These are phyloP conservation scores for Rousettus madagascariensis DNA, from an alignment of 2,797 vertebrate genomes.

Conservation along the genomic window DNA sequence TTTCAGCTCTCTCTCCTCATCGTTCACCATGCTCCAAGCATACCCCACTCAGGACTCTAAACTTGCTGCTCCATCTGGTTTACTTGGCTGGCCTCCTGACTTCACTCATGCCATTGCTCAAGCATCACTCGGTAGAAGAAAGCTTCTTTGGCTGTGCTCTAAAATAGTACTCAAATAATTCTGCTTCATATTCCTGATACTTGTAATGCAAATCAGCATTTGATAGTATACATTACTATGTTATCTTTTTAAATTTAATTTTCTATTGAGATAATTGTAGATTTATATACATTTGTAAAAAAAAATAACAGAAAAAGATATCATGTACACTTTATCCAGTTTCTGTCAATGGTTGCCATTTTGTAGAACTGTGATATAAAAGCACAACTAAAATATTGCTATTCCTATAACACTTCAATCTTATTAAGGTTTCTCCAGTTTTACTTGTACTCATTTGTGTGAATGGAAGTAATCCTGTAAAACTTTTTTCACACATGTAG, in stretches of 20 bases:
- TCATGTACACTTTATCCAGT: neutral
- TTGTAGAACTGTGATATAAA: neutral
- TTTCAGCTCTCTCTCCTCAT: neutral
- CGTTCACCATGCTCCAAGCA: neutral
- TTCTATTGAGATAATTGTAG: neutral
- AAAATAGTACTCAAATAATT: neutral
- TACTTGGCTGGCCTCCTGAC: rapidly evolving
- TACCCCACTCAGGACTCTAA: too few relatives aligned
- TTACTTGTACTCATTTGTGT: neutral
- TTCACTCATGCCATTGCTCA: neutral
- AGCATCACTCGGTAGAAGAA: neutral
- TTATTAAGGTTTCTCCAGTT: neutral
- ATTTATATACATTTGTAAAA: neutral
- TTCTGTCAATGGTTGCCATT: neutral
- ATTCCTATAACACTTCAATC: neutral
- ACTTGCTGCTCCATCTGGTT: neutral
- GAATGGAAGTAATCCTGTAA: neutral
- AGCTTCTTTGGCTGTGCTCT: neutral
- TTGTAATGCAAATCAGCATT: neutral
- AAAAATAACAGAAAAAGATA: neutral
- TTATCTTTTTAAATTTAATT: neutral
- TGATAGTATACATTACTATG: neutral
- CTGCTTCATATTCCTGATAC: neutral
- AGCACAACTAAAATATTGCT: neutral
- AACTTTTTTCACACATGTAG: neutral